Evolutionary conservation across 2,888 invertebrate genomes (phyloP).

Genomic region (Lacanobia oleracea): DNA sequence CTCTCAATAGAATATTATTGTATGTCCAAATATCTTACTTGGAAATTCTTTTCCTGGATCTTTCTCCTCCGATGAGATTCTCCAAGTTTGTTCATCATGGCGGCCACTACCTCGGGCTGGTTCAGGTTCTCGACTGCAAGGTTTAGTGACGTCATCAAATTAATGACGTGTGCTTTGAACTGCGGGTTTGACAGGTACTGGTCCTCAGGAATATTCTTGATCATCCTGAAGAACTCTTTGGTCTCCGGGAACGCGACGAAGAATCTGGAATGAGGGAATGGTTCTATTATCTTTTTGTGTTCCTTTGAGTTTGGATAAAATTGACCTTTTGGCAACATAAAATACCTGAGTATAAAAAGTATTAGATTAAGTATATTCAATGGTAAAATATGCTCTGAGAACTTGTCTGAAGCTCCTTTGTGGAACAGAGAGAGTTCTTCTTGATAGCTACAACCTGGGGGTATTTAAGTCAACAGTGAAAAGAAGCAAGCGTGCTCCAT

Average conservation of each 20-base stretch:
- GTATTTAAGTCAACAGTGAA: too few species aligned
- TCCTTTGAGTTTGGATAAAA: neutral
- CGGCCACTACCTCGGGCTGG: conserved; percentile 85
- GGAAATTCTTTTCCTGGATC: conserved; percentile 81
- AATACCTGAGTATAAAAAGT: too few species aligned
- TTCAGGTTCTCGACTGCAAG: conserved; percentile 82
- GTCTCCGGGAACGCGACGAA: conserved; percentile 82
- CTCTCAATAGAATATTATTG: too few species aligned
- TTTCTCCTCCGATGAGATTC: conserved; percentile 82
- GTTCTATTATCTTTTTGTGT: neutral
- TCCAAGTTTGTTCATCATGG: conserved; percentile 86
- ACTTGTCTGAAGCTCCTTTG: too few species aligned
- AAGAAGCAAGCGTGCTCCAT: too few species aligned
- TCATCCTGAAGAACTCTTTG: conserved; percentile 84
- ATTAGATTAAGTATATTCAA: too few species aligned
- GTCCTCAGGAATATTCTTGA: conserved; percentile 80
- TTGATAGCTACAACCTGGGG: too few species aligned
- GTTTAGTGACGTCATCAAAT: conserved; percentile 85
- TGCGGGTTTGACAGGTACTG: conserved; percentile 82
- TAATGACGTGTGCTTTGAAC: conserved; percentile 88
- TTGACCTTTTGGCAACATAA: too few species aligned
- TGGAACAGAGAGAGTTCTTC: too few species aligned
- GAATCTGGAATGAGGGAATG: conserved; percentile 72
- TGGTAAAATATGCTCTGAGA: too few species aligned
- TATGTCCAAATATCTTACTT: conserved; percentile 72